Percentiles rank a stretch among this genome's conserved stretches.
These are phyloP conservation scores for Cephus pygmeus DNA, from an alignment of 2,888 invertebrate species.

Conservation along the genomic window DNA sequence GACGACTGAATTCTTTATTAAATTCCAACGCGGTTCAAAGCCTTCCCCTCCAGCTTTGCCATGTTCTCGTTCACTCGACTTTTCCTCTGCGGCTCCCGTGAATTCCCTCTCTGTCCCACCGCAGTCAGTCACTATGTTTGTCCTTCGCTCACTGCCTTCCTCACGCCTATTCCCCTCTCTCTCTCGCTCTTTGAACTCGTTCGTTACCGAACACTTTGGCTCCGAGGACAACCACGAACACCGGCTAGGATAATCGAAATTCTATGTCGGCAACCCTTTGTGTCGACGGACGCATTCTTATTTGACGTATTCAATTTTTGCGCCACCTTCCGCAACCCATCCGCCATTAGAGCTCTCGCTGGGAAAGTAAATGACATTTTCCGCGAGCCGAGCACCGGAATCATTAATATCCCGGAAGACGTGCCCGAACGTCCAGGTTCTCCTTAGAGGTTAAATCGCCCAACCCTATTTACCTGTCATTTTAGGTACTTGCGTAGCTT, in stretches of 20 bases:
- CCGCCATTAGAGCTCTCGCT: background rate
- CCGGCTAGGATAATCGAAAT: constrained; percentile 2
- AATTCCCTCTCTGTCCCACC: too few species aligned
- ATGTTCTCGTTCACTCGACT: background rate
- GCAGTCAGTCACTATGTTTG: too few species aligned
- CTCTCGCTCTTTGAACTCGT: background rate
- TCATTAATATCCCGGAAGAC: background rate
- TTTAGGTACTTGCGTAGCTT: too few species aligned
- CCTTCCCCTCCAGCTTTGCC: background rate
- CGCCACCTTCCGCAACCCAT: background rate
- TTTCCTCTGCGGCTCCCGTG: too few species aligned
- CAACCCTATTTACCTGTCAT: too few species aligned
- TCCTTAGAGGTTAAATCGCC: too few species aligned
- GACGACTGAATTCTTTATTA: constrained; percentile 20
- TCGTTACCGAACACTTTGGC: background rate
- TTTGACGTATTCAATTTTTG: constrained; percentile 6
- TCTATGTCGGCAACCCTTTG: constrained; percentile 2
- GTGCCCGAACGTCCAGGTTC: too few species aligned
- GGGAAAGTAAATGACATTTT: constrained; percentile 4
- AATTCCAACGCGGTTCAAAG: constrained; percentile 20
- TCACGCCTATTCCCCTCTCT: background rate
- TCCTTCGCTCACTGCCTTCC: background rate
- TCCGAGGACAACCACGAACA: background rate
- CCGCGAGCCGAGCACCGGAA: constrained; percentile 3
- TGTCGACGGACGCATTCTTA: background rate